Percentiles rank a stretch among this genome's conserved stretches.
Evolutionary conservation across 2,113 vertebrate genomes (phyloP).

Genomic region (Ophthalmolycus amberensis): DNA sequence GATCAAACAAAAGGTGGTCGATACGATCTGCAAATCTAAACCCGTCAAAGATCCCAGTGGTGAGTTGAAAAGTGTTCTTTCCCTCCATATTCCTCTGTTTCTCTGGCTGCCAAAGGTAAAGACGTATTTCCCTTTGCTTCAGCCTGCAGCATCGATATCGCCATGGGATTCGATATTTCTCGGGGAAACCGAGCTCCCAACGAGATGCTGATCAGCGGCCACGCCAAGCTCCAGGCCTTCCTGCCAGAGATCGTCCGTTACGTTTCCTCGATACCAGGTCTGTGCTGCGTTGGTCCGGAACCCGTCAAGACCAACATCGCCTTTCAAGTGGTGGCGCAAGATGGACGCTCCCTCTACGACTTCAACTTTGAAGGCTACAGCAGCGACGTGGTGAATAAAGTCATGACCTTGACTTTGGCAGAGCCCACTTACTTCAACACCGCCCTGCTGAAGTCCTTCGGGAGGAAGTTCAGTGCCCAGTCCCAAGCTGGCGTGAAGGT

Average conservation of each 20-base stretch:
- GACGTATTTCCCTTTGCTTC: not conserved
- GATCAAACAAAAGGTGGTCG: constrained; percentile 72
- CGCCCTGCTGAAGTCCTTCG: constrained; percentile 82
- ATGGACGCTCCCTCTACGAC: constrained; percentile 76
- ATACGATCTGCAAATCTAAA: constrained; percentile 71
- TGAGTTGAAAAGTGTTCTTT: constrained; percentile 14
- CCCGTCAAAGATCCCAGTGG: fast-evolving
- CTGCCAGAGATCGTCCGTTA: constrained; percentile 80
- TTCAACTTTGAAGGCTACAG: constrained; percentile 82
- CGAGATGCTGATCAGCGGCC: constrained; percentile 64
- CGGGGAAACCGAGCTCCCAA: not conserved
- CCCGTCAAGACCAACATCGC: constrained; percentile 69
- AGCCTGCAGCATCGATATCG: constrained; percentile 87
- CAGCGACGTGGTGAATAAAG: constrained; percentile 76
- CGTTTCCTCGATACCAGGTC: constrained; percentile 67
- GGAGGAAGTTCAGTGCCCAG: constrained; percentile 67
- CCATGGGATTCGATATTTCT: constrained; percentile 88
- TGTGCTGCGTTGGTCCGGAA: constrained; percentile 76
- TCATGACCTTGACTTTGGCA: constrained; percentile 71
- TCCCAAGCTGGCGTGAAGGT: constrained; percentile 79
- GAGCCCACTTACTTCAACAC: constrained; percentile 80
- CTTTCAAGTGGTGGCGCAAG: constrained; percentile 73
- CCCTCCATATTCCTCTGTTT: not conserved
- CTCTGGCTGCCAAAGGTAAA: not conserved
- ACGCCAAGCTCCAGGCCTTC: constrained; percentile 69